A percentile compares a stretch with the other conserved stretches of the same genome.
Evolutionary conservation across 1,140 invertebrate species (phyloP).

Genomic region (Drosophila sucinea): DNA sequence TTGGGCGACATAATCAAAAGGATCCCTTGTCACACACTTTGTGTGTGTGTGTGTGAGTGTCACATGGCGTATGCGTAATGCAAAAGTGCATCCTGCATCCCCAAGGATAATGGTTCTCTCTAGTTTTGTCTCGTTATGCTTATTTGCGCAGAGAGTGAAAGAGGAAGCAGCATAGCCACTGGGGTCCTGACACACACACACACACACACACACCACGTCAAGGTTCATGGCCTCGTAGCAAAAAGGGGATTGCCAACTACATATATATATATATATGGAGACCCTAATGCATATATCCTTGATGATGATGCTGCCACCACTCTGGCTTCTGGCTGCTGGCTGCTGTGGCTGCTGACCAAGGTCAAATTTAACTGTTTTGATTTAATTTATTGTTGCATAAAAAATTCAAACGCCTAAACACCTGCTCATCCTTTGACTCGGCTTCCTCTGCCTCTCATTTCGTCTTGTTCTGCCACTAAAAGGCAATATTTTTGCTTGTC

Average conservation of each 20-base stretch:
- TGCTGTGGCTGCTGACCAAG: slow-evolving; percentile 42
- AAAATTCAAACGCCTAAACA: slow-evolving; percentile 31
- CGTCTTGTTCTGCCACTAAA: slow-evolving; percentile 48
- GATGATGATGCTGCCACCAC: slow-evolving; percentile 1
- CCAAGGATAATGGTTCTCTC: slow-evolving; percentile 65
- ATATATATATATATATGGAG: slow-evolving; percentile 23
- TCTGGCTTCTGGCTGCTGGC: not conserved
- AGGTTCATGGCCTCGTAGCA: slow-evolving; percentile 65
- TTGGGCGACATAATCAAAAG: slow-evolving; percentile 77
- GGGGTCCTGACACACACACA: slow-evolving; percentile 50
- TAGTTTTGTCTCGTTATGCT: slow-evolving; percentile 68
- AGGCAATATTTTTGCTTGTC: slow-evolving; percentile 78
- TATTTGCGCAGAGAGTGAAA: slow-evolving; percentile 49
- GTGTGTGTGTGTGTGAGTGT: slow-evolving; percentile 29
- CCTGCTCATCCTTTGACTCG: slow-evolving; percentile 13
- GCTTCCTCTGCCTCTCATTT: slow-evolving; percentile 18
- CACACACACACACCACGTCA: slow-evolving; percentile 31
- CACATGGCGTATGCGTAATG: slow-evolving; percentile 59
- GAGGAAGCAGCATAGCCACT: slow-evolving; percentile 41
- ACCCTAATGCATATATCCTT: slow-evolving; percentile 52
- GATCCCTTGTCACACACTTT: slow-evolving; percentile 44
- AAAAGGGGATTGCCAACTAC: slow-evolving; percentile 41
- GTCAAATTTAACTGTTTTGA: slow-evolving; percentile 77
- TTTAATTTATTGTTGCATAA: slow-evolving; percentile 80
- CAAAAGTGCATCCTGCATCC: slow-evolving; percentile 54